These are phyloP conservation scores for Ariolimax columbianus DNA, from an alignment of 2,888 invertebrate species.

Conservation along the genomic window DNA sequence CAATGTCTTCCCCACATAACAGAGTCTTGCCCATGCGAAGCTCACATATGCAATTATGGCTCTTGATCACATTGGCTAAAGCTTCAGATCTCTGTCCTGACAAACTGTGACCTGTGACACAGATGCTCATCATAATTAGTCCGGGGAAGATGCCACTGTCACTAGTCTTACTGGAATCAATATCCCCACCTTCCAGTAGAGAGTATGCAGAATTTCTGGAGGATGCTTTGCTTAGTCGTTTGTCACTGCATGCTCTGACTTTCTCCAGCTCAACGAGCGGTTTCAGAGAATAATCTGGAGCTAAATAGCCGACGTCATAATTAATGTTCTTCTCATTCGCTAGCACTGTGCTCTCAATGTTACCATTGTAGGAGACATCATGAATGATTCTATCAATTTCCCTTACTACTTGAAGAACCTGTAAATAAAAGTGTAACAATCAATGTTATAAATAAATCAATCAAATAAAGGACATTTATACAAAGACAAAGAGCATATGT, in stretches of 20 bases:
- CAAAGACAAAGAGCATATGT: no score
- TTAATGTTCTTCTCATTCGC: slow-evolving; percentile 72
- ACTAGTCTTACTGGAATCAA: slow-evolving; percentile 47
- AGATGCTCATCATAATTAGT: slow-evolving; percentile 73
- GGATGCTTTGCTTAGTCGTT: slow-evolving; percentile 61
- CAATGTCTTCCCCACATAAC: slow-evolving; percentile 67
- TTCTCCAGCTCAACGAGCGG: slow-evolving; percentile 72
- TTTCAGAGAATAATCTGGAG: slow-evolving; percentile 67
- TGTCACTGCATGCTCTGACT: slow-evolving; percentile 59
- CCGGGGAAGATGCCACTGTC: slow-evolving; percentile 57
- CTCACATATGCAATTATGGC: slow-evolving; percentile 72
- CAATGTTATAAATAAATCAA: no score
- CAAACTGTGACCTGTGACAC: slow-evolving; percentile 72
- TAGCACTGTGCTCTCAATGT: slow-evolving; percentile 62
- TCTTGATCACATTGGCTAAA: slow-evolving; percentile 65
- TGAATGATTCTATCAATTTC: slow-evolving; percentile 68
- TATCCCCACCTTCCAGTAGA: slow-evolving; percentile 59
- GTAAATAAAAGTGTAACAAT: not conserved
- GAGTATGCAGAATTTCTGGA: slow-evolving; percentile 67
- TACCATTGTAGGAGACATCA: slow-evolving; percentile 60
- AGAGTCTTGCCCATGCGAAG: slow-evolving; percentile 74
- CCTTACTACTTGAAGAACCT: slow-evolving; percentile 66
- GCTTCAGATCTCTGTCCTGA: slow-evolving; percentile 64
- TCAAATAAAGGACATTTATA: no score
- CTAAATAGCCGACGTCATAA: slow-evolving; percentile 73